Base-by-base conservation (phyloP, 2,888 invertebrate genomes). In the Acanthococcus lagerstroemiae region DNA sequence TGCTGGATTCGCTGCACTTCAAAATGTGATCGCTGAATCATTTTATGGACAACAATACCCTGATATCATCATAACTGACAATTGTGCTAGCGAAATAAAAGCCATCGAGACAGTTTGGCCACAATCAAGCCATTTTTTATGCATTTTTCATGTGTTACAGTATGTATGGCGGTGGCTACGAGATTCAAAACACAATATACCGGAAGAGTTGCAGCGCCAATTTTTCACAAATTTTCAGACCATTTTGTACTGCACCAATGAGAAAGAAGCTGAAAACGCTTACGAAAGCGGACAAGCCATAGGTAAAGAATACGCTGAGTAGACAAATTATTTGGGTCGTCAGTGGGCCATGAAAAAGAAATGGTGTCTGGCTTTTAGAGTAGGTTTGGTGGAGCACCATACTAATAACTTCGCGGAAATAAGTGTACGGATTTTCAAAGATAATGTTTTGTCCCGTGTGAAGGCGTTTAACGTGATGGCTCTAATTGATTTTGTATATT, bases 91-190 rank as follows among this genome's bases (percentile, higher is more conserved):
- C 19, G 45, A 45, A 45, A 45, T 45, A 3, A 45, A 45, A 3
- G 45, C 45, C 3, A 45, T 45, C 19, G 5, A 61, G 22, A 27
- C 25, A 4, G 50, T 15, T 7, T 61, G 48, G 52, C 52, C 37
- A 1, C 9, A 61, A 3, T 46, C 46, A 46, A 24, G 15, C 5
- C 2, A 48, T 45, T 58, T 58, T 17, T 17, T 58, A 9, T 58
- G 58, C 24, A 58, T 58, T 9, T 58, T 58, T 12, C 58, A 58
- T 58, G 48, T 58, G n/a, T 45, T 44, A n/a, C 58, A 58, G 24
- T 22, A 22, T 12, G 58, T 58, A 24, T 37, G 22, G 45, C 44
- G 58, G 22, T 58, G 58, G 58, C 9, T 58, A 17, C 24, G 45
- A 24, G 58, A 58, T 4, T 58, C 58, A 12, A 58, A 45, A 19